Conservation (phyloP, 2,888 invertebrate species). For the Yponomeuta sedellus region DNA sequence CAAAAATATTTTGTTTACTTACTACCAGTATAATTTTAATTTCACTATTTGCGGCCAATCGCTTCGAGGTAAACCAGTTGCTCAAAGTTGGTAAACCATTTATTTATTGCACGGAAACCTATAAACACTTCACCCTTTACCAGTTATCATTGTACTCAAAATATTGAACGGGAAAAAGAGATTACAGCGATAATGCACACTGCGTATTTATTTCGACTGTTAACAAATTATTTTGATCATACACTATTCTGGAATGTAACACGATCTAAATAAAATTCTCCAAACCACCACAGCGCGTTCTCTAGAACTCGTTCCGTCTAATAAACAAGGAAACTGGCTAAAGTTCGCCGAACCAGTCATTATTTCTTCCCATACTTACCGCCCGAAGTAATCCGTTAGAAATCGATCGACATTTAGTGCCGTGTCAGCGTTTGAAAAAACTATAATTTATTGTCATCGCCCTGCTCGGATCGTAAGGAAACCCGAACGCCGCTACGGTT, state of each 20-base stretch:
- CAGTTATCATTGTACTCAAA: no score
- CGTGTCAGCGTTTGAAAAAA: slow-evolving; percentile 75
- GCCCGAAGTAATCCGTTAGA: slow-evolving; percentile 72
- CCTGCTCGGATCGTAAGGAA: slow-evolving; percentile 70
- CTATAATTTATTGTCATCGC: slow-evolving; percentile 73
- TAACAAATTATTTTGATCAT: slow-evolving; percentile 11
- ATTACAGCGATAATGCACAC: no score
- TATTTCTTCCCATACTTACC: slow-evolving; percentile 67
- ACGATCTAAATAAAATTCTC: slow-evolving; percentile 31
- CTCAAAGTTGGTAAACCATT: no score
- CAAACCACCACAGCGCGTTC: slow-evolving; percentile 31
- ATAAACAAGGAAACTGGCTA: slow-evolving; percentile 69
- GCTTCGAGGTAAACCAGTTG: no score
- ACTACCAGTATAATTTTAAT: no score
- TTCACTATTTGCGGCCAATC: no score
- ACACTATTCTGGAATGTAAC: neutral
- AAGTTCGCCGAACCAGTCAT: slow-evolving; percentile 68
- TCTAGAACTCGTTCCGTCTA: slow-evolving; percentile 59
- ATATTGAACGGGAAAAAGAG: no score
- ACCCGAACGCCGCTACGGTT: slow-evolving; percentile 65
- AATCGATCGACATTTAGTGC: slow-evolving; percentile 74
- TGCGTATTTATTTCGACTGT: neutral
- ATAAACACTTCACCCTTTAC: no score
- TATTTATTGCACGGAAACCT: no score
- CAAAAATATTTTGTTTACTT: no score